These are phyloP conservation scores for Agrenia bidenticulata DNA, from an alignment of 2,888 invertebrate species.

Conservation along the genomic window DNA sequence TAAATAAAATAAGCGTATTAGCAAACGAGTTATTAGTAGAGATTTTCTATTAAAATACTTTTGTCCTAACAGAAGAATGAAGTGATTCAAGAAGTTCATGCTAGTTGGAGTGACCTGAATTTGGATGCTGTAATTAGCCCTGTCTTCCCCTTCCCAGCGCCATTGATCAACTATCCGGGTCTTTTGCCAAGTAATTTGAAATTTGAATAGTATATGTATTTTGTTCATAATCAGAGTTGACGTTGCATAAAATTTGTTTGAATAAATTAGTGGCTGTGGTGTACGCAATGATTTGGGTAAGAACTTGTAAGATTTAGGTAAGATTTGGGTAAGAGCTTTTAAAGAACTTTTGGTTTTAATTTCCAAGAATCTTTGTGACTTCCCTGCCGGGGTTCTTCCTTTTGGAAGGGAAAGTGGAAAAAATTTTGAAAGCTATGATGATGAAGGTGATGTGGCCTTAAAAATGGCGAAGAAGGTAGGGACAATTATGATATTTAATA, in stretches of 20 bases:
- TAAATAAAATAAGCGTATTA: constrained; percentile 19
- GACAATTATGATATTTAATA: neutral
- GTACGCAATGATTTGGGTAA: constrained; percentile 39
- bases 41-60: constrained; percentile 10
- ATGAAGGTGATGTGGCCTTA: constrained; percentile 38
- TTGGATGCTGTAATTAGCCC: constrained; percentile 48
- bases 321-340: too few species aligned
- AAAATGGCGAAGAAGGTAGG: constrained; percentile 41
- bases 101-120: constrained; percentile 42
- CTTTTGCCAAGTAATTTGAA: constrained; percentile 48
- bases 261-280: constrained; percentile 28
- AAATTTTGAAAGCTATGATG: constrained; percentile 35
- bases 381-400: constrained; percentile 32
- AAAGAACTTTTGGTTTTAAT: too few species aligned
- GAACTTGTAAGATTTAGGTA: constrained; percentile 27
- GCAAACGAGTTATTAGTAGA: neutral
- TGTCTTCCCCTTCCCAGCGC: constrained; percentile 48
- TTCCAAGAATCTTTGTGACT: constrained; percentile 27
- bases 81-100: constrained; percentile 38
- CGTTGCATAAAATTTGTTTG: constrained; percentile 2
- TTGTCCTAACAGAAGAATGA: constrained; percentile 28
- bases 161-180: constrained; percentile 44
- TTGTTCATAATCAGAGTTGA: too few species aligned
- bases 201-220: too few species aligned
- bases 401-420: constrained; percentile 43